A percentile compares a stretch with the other conserved stretches of the same genome.
phyloP scores from a whole-genome alignment of 2,113 vertebrate species.

The Nerophis ophidion region DNA sequence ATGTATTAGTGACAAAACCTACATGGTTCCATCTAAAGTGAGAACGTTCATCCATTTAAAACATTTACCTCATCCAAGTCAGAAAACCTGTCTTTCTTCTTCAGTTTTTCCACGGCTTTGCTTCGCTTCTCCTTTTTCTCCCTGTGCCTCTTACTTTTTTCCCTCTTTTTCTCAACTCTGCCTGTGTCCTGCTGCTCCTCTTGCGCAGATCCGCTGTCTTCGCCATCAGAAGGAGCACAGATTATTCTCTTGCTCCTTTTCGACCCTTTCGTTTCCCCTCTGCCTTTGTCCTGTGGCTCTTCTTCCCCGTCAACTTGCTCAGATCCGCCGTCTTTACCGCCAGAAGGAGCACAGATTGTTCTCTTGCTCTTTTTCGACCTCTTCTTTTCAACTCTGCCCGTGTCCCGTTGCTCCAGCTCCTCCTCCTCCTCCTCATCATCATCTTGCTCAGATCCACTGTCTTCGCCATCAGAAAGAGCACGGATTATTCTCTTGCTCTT shows the following conservation, averaged over 20 bases:
- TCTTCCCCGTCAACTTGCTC: conserved; percentile 32
- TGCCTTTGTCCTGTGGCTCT: conserved; percentile 60
- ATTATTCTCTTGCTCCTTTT: conserved; percentile 35
- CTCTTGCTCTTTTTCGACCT: conserved; percentile 30
- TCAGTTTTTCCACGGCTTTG: conserved; percentile 47
- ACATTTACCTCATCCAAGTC: conserved; percentile 33
- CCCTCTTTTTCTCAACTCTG: conserved; percentile 30
- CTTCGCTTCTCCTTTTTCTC: conserved; percentile 64
- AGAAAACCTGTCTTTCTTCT: conserved; percentile 42
- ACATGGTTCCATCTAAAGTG: no score
- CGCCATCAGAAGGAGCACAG: conserved; percentile 55
- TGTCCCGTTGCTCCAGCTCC: conserved; percentile 8
- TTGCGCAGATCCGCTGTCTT: conserved; percentile 44
- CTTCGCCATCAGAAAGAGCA: conserved; percentile 59
- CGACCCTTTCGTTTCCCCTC: conserved; percentile 27
- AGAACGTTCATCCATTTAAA: no score
- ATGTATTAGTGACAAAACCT: neutral
- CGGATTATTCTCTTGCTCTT: conserved; percentile 50
- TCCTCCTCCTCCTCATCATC: conserved; percentile 13
- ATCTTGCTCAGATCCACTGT: conserved; percentile 32
- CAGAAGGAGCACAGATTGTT: conserved; percentile 42
- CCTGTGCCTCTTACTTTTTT: conserved; percentile 58
- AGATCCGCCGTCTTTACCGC: conserved; percentile 58
- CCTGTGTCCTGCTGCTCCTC: conserved; percentile 11
- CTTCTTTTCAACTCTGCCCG: conserved; percentile 27